phyloP scores from a whole-genome alignment of 2,888 invertebrate species.

The Chirona hameri region DNA sequence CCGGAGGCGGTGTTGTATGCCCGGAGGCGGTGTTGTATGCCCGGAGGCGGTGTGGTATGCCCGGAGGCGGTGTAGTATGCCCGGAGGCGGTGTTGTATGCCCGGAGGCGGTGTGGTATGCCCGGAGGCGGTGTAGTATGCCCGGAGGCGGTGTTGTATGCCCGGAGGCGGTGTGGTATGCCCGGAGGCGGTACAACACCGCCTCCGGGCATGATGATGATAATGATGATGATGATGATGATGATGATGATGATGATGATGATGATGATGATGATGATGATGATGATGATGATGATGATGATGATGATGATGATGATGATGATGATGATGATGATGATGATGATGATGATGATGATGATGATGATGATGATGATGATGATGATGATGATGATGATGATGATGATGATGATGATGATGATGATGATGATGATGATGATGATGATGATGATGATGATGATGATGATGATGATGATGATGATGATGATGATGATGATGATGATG shows the following conservation, averaged over 20 bases:
- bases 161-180: too few species aligned
- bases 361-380: constrained; percentile 3
- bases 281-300: constrained; percentile 22
- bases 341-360: constrained; percentile 22
- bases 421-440: constrained; percentile 10
- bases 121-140: too few species aligned
- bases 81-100: too few species aligned
- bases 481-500: constrained; percentile 22
- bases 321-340: constrained; percentile 22
- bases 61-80: too few species aligned
- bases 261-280: neutral
- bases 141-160: too few species aligned
- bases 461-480: constrained; percentile 22
- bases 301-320: constrained; percentile 22
- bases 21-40: too few species aligned
- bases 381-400: neutral
- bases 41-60: too few species aligned
- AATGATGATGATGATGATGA: constrained; percentile 22
- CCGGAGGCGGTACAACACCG: too few species aligned
- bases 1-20: too few species aligned
- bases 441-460: constrained; percentile 22
- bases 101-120: too few species aligned
- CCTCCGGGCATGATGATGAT: neutral
- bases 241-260: constrained; percentile 5
- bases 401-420: neutral